Percentiles rank a stretch among this genome's conserved stretches.
Conservation (phyloP, 2,113 vertebrate species). For the Numida meleagris region DNA sequence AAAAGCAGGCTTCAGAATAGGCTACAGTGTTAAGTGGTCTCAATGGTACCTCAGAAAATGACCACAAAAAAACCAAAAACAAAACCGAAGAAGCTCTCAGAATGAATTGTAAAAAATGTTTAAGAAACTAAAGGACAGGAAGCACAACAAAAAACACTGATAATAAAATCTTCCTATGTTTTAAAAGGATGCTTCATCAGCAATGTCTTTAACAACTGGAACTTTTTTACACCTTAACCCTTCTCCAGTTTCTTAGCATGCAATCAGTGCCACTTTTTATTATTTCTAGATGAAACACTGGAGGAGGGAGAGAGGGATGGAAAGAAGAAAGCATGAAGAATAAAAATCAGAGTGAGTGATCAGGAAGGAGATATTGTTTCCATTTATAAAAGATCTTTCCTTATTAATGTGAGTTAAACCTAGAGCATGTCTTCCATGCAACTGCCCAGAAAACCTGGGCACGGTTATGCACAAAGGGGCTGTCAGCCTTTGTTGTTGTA, state of each 20-base stretch:
- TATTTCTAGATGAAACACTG: neutral
- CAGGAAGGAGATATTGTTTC: neutral
- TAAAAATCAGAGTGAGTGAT: neutral
- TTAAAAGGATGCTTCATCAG: neutral
- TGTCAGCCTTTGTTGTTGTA: neutral
- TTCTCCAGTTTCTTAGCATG: neutral
- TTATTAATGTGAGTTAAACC: neutral
- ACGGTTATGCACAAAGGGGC: rapidly evolving
- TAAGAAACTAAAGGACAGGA: neutral
- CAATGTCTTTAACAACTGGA: neutral
- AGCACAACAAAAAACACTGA: neutral
- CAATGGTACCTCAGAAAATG: neutral
- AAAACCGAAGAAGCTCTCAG: neutral
- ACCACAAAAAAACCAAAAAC: neutral
- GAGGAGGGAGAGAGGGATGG: neutral
- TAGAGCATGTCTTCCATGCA: neutral
- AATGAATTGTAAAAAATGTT: neutral
- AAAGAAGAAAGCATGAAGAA: neutral
- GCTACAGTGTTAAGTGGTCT: neutral
- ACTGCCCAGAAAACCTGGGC: neutral
- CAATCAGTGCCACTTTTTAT: neutral
- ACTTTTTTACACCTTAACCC: neutral
- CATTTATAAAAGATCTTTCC: neutral
- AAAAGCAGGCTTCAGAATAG: neutral
- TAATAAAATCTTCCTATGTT: neutral